Base-by-base conservation (phyloP, 2,797 vertebrate species). In the Enteromius mattozi region DNA sequence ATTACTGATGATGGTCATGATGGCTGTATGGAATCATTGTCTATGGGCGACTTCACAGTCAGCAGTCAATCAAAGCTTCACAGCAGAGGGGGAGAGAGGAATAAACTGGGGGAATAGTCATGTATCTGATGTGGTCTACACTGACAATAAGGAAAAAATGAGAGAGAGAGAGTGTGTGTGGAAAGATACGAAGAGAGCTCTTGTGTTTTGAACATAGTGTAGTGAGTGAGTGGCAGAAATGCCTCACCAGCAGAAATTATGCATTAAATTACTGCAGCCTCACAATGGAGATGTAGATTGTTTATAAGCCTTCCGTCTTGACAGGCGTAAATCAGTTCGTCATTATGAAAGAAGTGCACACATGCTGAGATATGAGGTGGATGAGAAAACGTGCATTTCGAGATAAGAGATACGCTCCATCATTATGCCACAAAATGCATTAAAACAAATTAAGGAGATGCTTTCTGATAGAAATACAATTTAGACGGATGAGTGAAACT, bases 1-100 rank as follows among this genome's bases (percentile, higher is more conserved):
- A 79, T 86, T 85, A 88, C 74, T 71, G 76, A 82, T 78, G 35
- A 86, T 82, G 80, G 59, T 86, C 77, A 72, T 84, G 76, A 84
- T 84, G 83, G 68, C 68, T 72, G 68, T 78, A 80, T 76, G 45
- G 37, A 84, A 63, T 72, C 75, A 78, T 78, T 84, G 82, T 84
- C 75, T 78, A 79, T 63, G 68, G 82, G 13, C 54, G 51, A 84
- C 82, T 71, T 84, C 40, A 49, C 83, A 78, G 83, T 65, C 83
- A 84, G 83, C 68, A 61, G 83, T 79, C 83, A 79, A 85, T 77
- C 79, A 85, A 42, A 85, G 61, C 56, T 35, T 27, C 68, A 54
- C 83, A 63, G 83, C 42, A 24, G 35, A 72, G 42, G 69, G 78
- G 61, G 27, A 54, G 4, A 74, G 40, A 27, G 68, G 54, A 72